Base-by-base conservation (phyloP, 2,888 invertebrate species). In the Macrosoma leucophasiata region DNA sequence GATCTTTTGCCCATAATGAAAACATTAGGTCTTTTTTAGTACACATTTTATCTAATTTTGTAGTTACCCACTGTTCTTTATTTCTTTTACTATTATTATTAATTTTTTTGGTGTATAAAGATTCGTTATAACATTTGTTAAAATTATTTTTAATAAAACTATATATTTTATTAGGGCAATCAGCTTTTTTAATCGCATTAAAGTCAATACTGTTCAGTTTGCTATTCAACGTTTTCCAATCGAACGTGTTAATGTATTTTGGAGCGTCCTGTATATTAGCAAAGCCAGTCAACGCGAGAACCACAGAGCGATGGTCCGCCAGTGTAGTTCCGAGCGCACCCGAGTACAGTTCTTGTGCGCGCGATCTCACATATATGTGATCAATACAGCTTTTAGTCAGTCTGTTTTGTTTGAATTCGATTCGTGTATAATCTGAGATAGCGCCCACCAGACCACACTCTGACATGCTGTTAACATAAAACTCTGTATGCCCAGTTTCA, bases 381-480 rank as follows among this genome's bases (percentile, higher is more conserved):
- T 44, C 44, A n/a, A 44, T 38, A 14, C 43, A 41, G 3, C 29
- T 29, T 21, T 29, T 33, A 12, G 38, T 41, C 5, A 39, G 15
- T 12, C 13, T 34, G 9, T 34, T 17, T 6, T 33, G 10, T 13
- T 20, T 23, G 6, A 6, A 26, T 39, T 43, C 41, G 9, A 41
- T 32, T 31, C 39, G 22, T 0, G 39, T 42, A 13, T 29, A 34
- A 8, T 42, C 36, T 13, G 39, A 30, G 11, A 38, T 41, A 12
- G 20, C 38, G 18, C 30, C 25, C 19, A 18, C 25, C 9, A 44
- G 28, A 5, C 38, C 43, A 13, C 23, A 23, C 17, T 31, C 35
- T 2, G 34, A 15, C 17, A 31, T 10, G n/a, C 12, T 27, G 9
- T 14, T 36, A 27, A 31, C 10, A 21, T 36, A 36, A n/a, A 18